Evolutionary conservation across 2,888 invertebrate species (phyloP), one percentile per base, ranked within the genome.

Genomic region (Parasteatoda lunata): DNA sequence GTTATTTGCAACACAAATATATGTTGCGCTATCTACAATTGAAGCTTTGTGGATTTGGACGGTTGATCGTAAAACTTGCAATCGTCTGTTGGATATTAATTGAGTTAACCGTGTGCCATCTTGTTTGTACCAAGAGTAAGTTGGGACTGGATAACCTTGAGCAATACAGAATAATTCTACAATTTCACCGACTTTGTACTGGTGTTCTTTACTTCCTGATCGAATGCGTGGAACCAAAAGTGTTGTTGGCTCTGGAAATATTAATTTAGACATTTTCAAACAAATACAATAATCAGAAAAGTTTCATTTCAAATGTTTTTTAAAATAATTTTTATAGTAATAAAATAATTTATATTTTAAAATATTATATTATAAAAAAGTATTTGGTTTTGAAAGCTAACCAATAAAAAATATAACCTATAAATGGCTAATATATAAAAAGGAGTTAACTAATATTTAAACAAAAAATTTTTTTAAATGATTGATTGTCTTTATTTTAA

Each of bases 101-200:
- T 68, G 82, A 9, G 75, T 4, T 8, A 82, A 30, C 1, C 78
- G 49, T 52, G 90, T 90, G 1, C 85, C 85, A 13, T 88, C 85
- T 65, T 84, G 81, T 90, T 89, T 79, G 48, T 88, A 90, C 92
- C 92, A 92, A 11, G 89, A 89, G 90, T 92, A 92, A 5, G 89
- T 89, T 5, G 92, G 92, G 0, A 91, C 89, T 1, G 92, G 92
- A 89, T 91, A 91, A 3, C 91, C 92, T 84, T 91, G 91, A 66
- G 92, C 92, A 3, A 91, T 91, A 89, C 92, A 92, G 2, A 92
- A 91, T 7, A 92, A 90, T 88, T 92, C 92, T 0, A 91, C 90
- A 0, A 89, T 90, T 45, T 90, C 89, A 1, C 91, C 91, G 30
- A 88, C 82, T 30, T 54, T 66, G 30, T 49, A 83, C 47, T 87